Base-by-base conservation (phyloP, 2,888 invertebrate genomes). In the Balanococcus diminutus region DNA sequence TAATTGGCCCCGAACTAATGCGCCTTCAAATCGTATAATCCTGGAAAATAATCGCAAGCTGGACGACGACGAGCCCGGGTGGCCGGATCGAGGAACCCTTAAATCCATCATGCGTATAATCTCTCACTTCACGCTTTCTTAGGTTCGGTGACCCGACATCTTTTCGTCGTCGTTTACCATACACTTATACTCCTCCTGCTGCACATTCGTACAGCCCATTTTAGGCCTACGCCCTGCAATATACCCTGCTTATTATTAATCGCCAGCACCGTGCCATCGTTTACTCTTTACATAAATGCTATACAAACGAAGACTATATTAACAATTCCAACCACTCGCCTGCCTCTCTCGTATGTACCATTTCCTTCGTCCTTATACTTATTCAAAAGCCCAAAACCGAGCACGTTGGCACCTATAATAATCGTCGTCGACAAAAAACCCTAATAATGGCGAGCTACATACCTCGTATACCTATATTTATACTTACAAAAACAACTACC, bases 111-210 rank as follows among this genome's bases (percentile, higher is more conserved):
- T 75, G 31, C 75, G 75, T 75, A 32, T 75, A 75, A 75, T 75
- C 75, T 75, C 75, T 32, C 75, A 28, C 32, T 75, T 36, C 32
- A 75, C 32, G 75, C 75, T 31, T 75, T 75, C 75, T 75, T 32
- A 32, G 32, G 61, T 36, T 75, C 75, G 75, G 75, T 19, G 75
- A 75, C 75, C 75, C 75, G 75, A 28, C 75, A 75, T 75, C 75
- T 75, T 75, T 36, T 51, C 19, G 51, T 51, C 51, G 51, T n/a
- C 19, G 51, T 19, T 3, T 19, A 51, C 51, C 19, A 19, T 51
- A 19, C 19, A 51, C 25, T 9, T 14, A 61, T n/a, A 61, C 61
- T 75, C 36, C 75, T 32, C 22, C 36, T 75, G 75, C 25, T 25
- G n/a, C 8, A 32, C 32, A 75, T n/a, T n/a, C n/a, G 75, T 28